Conservation (phyloP, 2,113 vertebrate species). For the Burhinus oedicnemus region DNA sequence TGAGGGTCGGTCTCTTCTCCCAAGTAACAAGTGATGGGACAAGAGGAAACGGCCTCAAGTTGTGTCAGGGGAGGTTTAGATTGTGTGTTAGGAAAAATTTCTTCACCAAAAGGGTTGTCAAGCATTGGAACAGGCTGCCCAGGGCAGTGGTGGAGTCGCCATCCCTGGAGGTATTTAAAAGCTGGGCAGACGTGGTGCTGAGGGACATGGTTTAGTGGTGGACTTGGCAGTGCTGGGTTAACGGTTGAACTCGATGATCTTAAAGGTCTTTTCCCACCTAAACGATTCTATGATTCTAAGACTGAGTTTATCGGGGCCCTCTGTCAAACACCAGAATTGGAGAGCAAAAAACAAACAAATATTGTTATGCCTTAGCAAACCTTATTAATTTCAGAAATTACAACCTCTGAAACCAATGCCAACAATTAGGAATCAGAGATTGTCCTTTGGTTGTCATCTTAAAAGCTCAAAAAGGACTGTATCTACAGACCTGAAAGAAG, state of each 20-base stretch:
- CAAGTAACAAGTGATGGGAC: too few species aligned
- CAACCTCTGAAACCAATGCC: neutral
- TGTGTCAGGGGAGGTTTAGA: too few species aligned
- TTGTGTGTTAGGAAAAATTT: neutral
- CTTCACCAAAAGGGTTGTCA: neutral
- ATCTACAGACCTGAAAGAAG: slow-evolving; percentile 19
- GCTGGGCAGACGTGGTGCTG: neutral
- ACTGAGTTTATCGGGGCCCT: neutral
- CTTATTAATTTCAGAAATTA: neutral
- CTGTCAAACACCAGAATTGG: neutral
- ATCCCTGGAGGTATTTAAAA: neutral
- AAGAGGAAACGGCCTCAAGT: too few species aligned
- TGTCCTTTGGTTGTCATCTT: neutral
- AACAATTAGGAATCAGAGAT: neutral
- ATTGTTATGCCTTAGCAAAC: neutral
- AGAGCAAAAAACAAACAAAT: neutral
- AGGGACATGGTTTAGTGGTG: neutral
- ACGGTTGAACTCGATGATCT: neutral
- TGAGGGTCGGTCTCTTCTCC: too few species aligned
- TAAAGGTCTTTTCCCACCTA: neutral
- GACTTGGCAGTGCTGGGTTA: neutral
- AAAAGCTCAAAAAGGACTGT: slow-evolving; percentile 13
- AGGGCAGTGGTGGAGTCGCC: neutral
- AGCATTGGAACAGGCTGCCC: neutral
- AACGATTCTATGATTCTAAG: neutral